Conservation (phyloP, 2,888 invertebrate genomes). For the Scaptomyza tumidula region DNA sequence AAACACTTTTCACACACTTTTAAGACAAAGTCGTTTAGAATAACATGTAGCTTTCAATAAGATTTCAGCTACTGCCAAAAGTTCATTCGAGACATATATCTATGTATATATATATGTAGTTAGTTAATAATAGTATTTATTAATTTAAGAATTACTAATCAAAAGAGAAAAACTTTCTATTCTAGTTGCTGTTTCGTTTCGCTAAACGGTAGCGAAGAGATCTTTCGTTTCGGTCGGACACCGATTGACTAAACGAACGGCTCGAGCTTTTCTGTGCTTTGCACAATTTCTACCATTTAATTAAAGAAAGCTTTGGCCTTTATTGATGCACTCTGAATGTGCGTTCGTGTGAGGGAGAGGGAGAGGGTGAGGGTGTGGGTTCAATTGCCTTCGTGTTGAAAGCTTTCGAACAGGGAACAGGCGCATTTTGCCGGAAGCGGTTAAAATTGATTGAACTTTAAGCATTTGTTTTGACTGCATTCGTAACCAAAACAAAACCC, state of each 20-base stretch:
- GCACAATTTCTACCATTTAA: conserved; percentile 49
- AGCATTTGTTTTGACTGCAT: conserved; percentile 56
- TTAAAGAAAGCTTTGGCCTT: conserved; percentile 73
- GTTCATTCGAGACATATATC: conserved; percentile 30
- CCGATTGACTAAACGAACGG: conserved; percentile 84
- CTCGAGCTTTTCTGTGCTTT: conserved; percentile 62
- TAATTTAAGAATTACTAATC: conserved; percentile 30
- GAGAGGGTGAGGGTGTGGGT: conserved; percentile 26
- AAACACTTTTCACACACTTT: conserved; percentile 21
- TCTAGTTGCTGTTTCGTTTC: conserved; percentile 55
- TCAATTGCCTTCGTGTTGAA: conserved; percentile 50
- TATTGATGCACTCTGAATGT: conserved; percentile 51
- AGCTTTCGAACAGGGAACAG: conserved; percentile 51
- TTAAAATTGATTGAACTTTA: conserved; percentile 48
- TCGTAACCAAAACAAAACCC: conserved; percentile 55
- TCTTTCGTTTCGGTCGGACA: conserved; percentile 85
- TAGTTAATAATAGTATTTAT: conserved; percentile 6
- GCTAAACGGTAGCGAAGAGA: conserved; percentile 72
- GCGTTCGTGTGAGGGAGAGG: conserved; percentile 3
- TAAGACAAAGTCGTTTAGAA: conserved; percentile 12
- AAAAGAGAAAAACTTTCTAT: conserved; percentile 44
- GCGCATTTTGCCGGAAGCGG: conserved; percentile 54
- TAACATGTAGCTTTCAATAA: conserved; percentile 39
- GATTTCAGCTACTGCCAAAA: conserved; percentile 39
- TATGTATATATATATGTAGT: background rate